phyloP scores from a whole-genome alignment of 2,888 invertebrate species.

The Erebia ligea region DNA sequence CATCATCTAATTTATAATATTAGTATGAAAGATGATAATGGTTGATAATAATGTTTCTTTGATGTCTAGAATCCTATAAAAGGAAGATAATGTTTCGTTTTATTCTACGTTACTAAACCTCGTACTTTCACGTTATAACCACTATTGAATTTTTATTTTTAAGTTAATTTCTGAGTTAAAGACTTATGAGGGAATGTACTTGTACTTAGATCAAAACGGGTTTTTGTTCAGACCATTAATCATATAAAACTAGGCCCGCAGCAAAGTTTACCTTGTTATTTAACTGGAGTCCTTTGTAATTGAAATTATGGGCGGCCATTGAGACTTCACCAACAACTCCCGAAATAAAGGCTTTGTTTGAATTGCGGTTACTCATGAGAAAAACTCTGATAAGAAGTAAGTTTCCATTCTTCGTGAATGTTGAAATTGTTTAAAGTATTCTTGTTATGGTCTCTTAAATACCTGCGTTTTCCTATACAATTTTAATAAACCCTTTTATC shows the following conservation, averaged over 20 bases:
- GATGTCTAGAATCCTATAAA: no score
- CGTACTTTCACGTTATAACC: no score
- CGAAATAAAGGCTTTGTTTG: slow-evolving; percentile 38
- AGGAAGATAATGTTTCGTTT: no score
- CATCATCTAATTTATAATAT: no score
- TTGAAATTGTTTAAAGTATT: neutral
- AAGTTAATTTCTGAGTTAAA: neutral
- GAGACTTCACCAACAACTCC: slow-evolving; percentile 38
- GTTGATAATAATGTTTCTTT: no score
- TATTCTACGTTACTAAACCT: no score
- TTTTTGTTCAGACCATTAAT: slow-evolving; percentile 35
- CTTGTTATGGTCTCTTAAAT: no score
- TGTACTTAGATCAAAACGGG: slow-evolving; percentile 4
- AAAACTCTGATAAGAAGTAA: slow-evolving; percentile 32
- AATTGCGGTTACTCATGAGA: slow-evolving; percentile 32
- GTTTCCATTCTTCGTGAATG: slow-evolving; percentile 11
- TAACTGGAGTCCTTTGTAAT: slow-evolving; percentile 39
- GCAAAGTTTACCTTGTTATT: slow-evolving; percentile 37
- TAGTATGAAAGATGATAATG: no score
- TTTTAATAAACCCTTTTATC: no score
- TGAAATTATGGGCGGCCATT: slow-evolving; percentile 38
- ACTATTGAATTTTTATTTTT: neutral
- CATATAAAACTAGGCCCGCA: slow-evolving; percentile 33
- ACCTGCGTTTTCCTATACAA: no score
- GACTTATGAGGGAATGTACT: neutral